Percentiles rank a stretch among this genome's conserved stretches.
These are phyloP conservation scores for Drosophila takahashii DNA, from an alignment of 1,140 invertebrate genomes.

Conservation along the genomic window DNA sequence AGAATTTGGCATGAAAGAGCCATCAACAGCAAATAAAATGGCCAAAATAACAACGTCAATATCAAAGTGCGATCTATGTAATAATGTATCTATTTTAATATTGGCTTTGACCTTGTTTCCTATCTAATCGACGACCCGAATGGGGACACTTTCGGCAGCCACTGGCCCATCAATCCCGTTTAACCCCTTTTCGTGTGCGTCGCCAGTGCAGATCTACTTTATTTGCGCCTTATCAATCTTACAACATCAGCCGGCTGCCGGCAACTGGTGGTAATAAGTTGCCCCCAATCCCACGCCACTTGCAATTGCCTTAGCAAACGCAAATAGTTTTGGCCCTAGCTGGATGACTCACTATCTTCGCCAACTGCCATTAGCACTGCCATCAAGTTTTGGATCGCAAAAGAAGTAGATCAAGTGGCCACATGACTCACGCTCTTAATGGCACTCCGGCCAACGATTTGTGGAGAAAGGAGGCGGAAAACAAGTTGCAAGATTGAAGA, in stretches of 20 bases:
- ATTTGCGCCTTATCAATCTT: conserved; percentile 21
- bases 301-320: conserved; percentile 17
- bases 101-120: conserved; percentile 40
- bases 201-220: conserved; percentile 9
- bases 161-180: conserved; percentile 38
- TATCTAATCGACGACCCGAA: conserved; percentile 38
- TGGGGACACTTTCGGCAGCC: conserved; percentile 20
- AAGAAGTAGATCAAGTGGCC: conserved; percentile 44
- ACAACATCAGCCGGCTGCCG: conserved; percentile 9
- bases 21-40: not conserved
- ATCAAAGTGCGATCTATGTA: conserved; percentile 5
- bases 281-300: conserved; percentile 26
- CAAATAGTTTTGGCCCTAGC: conserved; percentile 13
- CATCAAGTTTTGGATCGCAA: conserved; percentile 23
- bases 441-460: conserved; percentile 17
- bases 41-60: conserved; percentile 9
- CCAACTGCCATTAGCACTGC: conserved; percentile 16
- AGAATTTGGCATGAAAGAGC: not conserved
- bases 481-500: conserved; percentile 33
- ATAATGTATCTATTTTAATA: conserved; percentile 1
- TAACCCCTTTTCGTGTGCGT: conserved; percentile 21
- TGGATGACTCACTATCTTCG: conserved; percentile 25
- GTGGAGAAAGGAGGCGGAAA: conserved; percentile 16
- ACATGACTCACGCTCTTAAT: conserved; percentile 21
- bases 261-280: conserved; percentile 23